Base-by-base conservation (phyloP, 2,888 invertebrate species). In the Tipula lateralis region DNA sequence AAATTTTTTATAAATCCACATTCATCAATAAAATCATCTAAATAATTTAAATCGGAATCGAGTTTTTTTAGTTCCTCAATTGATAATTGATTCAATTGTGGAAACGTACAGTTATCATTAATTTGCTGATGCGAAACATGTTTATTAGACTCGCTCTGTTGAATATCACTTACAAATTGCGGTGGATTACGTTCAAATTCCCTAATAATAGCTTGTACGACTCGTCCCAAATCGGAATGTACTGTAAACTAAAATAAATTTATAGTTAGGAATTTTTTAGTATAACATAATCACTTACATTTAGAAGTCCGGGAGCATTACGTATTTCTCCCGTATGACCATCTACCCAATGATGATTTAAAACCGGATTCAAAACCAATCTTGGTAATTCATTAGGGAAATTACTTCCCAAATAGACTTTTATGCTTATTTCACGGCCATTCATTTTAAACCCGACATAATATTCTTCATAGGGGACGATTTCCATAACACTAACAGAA, bases 191-290 rank as follows among this genome's bases (percentile, higher is more conserved):
- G 92, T 89, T 95, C 94, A 87, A 95, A 95, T 89, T 96, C 96
- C 84, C 96, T 91, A 86, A 94, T 94, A 83, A 96, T 94, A 24
- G 94, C 96, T 89, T 95, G 95, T 0, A 96, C 96, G 2, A 96
- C 94, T 85, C 95, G 92, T 0, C 95, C 95, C 86, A 96, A 91
- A 90, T 96, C 96, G 0, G 95, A 95, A 90, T 95, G 95, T 80
- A 93, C 91, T 19, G 95, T 94, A 88, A 94, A 96, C 92, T 94
- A 86, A n/a, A n/a, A n/a, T 85, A 86, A 87, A 85, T 86, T 88
- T 86, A 86, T 19, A 85, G 85, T 44, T 29, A n/a, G n/a, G n/a
- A n/a, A n/a, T n/a, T n/a, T n/a, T n/a, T n/a, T n/a, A n/a, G n/a
- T n/a, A n/a, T n/a, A n/a, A n/a, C n/a, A n/a, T n/a, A n/a, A n/a